phyloP scores from a whole-genome alignment of 2,113 vertebrate species.

The Trachemys scripta region DNA sequence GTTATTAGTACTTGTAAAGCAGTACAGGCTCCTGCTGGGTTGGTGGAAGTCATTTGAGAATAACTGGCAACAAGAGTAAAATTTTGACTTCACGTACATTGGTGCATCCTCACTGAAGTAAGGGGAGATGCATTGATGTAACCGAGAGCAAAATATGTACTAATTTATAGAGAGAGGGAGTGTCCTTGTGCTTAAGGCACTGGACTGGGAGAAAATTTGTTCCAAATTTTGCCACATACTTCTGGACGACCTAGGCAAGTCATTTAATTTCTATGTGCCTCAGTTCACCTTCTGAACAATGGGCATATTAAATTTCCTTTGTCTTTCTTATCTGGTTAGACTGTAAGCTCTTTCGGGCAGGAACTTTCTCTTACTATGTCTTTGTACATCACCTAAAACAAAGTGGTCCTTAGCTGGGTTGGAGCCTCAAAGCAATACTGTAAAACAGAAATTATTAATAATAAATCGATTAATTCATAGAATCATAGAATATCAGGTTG shows the following conservation, averaged over 20 bases:
- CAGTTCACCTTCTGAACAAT: neutral
- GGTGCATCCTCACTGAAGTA: neutral
- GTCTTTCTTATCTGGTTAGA: neutral
- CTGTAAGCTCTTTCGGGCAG: neutral
- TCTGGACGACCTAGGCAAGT: slow-evolving; percentile 12
- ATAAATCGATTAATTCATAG: too few relatives aligned
- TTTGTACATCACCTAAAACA: neutral
- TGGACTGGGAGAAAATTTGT: neutral
- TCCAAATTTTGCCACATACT: neutral
- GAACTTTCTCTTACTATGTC: neutral
- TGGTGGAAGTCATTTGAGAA: neutral
- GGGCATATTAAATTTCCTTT: neutral
- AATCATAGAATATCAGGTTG: too few relatives aligned
- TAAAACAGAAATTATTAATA: neutral
- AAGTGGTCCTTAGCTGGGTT: neutral
- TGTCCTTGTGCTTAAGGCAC: neutral
- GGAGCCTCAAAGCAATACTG: neutral
- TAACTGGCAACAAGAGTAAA: neutral
- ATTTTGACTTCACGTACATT: neutral
- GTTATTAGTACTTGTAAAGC: neutral
- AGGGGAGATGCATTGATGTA: neutral
- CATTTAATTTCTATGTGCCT: neutral
- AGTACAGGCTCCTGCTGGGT: neutral
- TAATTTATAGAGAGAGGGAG: neutral
- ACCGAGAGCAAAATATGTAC: neutral